These are phyloP conservation scores for Martes martes DNA, from an alignment of 2,113 vertebrate genomes.

Conservation along the genomic window DNA sequence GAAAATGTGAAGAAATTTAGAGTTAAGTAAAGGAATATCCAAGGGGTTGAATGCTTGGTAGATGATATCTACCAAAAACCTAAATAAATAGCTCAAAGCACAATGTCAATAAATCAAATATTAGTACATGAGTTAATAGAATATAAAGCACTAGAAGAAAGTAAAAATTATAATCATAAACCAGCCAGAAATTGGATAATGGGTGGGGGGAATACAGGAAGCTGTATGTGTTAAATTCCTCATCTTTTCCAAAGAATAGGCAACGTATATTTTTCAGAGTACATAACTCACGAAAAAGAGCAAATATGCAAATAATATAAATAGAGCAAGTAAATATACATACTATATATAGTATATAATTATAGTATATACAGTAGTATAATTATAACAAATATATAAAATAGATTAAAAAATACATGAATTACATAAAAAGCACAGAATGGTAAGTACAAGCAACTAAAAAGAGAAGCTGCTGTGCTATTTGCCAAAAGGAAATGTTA, in stretches of 20 bases:
- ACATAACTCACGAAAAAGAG: neutral
- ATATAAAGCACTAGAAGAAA: neutral
- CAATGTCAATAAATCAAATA: neutral
- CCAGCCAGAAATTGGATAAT: neutral
- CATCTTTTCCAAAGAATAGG: neutral
- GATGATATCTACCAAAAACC: neutral
- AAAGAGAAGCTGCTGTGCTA: neutral
- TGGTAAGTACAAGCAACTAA: neutral
- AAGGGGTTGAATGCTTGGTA: neutral
- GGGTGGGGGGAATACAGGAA: neutral
- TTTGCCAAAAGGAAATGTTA: neutral
- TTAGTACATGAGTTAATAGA: neutral
- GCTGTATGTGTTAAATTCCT: neutral
- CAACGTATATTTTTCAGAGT: neutral
- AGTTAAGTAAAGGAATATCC: neutral
- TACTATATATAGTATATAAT: neutral
- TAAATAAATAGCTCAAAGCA: neutral
- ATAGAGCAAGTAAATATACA: neutral
- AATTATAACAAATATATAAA: neutral
- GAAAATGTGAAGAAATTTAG: neutral
- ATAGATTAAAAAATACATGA: neutral
- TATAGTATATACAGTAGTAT: neutral
- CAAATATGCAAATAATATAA: neutral
- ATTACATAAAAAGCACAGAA: neutral
- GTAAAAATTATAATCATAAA: neutral